phyloP scores from a whole-genome alignment of 1,140 invertebrate genomes.

The Acromyrmex heyeri region DNA sequence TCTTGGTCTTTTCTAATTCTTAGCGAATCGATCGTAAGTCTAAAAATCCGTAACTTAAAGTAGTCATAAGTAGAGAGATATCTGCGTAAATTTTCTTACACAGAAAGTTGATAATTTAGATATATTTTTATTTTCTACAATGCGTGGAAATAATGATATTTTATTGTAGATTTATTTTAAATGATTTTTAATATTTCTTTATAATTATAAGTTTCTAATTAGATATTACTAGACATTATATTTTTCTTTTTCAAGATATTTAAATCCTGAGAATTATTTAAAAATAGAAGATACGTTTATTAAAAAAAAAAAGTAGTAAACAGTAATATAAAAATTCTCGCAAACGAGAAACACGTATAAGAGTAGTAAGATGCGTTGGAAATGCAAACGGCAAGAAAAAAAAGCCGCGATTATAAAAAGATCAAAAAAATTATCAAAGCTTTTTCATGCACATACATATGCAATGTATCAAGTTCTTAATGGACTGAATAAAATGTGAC shows the following conservation, averaged over 20 bases:
- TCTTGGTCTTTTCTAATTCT: too few relatives aligned
- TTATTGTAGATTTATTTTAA: neutral
- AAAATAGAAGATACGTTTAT: constrained; percentile 7
- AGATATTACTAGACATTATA: neutral
- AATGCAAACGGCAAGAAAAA: constrained; percentile 1
- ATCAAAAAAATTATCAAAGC: constrained; percentile 25
- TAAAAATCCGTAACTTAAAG: too few relatives aligned
- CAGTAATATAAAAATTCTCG: neutral
- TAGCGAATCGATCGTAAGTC: too few relatives aligned
- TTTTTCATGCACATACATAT: neutral
- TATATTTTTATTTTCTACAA: neutral
- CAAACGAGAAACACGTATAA: neutral
- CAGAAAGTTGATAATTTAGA: neutral
- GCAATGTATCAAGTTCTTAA: constrained; percentile 39
- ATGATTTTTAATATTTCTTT: neutral
- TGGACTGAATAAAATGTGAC: constrained; percentile 44
- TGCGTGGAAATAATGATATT: neutral
- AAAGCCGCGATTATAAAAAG: constrained; percentile 27
- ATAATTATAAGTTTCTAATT: neutral
- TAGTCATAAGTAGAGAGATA: too few relatives aligned
- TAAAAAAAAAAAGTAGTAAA: neutral
- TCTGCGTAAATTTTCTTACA: neutral
- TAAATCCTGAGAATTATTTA: neutral
- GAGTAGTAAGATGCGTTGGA: neutral
- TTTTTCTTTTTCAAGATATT: neutral